Percentiles rank a stretch among this genome's conserved stretches.
Evolutionary conservation across 2,797 vertebrate species (phyloP).

Genomic region (Rachycentron canadum): DNA sequence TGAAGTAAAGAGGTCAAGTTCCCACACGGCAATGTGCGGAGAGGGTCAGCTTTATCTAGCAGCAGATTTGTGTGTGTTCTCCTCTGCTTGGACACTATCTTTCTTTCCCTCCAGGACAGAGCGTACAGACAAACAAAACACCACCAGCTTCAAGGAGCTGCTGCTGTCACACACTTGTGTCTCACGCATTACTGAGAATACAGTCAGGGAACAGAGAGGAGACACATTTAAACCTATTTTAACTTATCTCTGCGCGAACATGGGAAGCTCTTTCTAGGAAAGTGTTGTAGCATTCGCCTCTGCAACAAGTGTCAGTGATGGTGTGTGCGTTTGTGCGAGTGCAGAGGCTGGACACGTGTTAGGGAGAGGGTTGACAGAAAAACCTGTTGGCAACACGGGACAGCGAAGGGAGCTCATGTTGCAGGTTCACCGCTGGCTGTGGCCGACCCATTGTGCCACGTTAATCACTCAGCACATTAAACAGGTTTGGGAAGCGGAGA

Average conservation of each 20-base stretch:
- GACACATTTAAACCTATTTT: not conserved
- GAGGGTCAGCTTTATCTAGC: not conserved
- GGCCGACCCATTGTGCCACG: conserved; percentile 17
- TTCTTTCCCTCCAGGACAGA: conserved; percentile 30
- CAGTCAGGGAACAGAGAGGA: not conserved
- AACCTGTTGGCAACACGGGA: conserved; percentile 20
- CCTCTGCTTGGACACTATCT: not conserved
- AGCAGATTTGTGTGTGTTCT: not conserved
- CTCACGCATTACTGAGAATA: not conserved
- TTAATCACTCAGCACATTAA: conserved; percentile 39
- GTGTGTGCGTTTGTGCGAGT: not conserved
- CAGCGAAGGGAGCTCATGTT: conserved; percentile 60
- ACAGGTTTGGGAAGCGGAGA: not conserved
- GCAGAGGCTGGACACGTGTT: conserved; percentile 45
- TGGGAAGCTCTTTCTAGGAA: conserved; percentile 5
- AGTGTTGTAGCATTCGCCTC: conserved; percentile 3
- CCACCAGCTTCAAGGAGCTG: conserved; percentile 9
- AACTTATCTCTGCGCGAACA: conserved; percentile 1
- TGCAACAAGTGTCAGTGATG: conserved; percentile 9
- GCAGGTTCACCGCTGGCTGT: conserved; percentile 56
- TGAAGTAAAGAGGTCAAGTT: conserved; percentile 25
- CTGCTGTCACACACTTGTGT: not conserved
- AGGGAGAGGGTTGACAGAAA: conserved; percentile 16
- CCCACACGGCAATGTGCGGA: not conserved
- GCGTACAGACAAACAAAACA: conserved; percentile 20